A percentile compares a stretch with the other conserved stretches of the same genome.
Conservation (phyloP, 1,140 invertebrate genomes). For the Ceratoteleas bidentatus region DNA sequence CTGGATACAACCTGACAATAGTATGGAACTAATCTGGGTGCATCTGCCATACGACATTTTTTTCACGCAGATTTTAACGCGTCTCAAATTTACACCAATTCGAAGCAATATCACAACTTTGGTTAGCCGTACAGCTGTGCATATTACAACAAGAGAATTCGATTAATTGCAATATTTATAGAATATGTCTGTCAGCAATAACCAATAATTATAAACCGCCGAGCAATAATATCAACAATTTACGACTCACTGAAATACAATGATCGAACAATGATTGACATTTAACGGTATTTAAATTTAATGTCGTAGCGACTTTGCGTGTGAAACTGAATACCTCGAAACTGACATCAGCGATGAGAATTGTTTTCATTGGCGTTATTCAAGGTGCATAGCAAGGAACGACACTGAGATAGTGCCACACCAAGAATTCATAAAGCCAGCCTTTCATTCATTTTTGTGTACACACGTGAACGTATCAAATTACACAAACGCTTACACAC, state of each 20-base stretch:
- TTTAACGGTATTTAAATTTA: slow-evolving; percentile 31
- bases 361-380: slow-evolving; percentile 28
- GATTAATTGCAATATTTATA: background rate
- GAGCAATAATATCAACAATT: slow-evolving; percentile 22
- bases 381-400: slow-evolving; percentile 1
- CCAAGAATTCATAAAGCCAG: slow-evolving; percentile 34
- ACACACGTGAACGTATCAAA: too few relatives aligned
- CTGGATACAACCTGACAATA: too few relatives aligned
- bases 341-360: slow-evolving; percentile 28
- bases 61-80: too few relatives aligned
- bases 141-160: too few relatives aligned
- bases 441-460: background rate
- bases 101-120: too few relatives aligned
- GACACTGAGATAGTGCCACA: slow-evolving; percentile 1
- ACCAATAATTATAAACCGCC: slow-evolving; percentile 14
- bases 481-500: too few relatives aligned
- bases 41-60: too few relatives aligned
- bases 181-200: background rate
- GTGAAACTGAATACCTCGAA: slow-evolving; percentile 26
- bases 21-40: too few relatives aligned
- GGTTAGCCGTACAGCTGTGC: too few relatives aligned
- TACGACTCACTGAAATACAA: slow-evolving; percentile 3
- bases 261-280: slow-evolving; percentile 32
- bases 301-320: slow-evolving; percentile 7
- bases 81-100: too few relatives aligned